Conservation (phyloP, 2,888 invertebrate species). For the Aphrophora alni region DNA sequence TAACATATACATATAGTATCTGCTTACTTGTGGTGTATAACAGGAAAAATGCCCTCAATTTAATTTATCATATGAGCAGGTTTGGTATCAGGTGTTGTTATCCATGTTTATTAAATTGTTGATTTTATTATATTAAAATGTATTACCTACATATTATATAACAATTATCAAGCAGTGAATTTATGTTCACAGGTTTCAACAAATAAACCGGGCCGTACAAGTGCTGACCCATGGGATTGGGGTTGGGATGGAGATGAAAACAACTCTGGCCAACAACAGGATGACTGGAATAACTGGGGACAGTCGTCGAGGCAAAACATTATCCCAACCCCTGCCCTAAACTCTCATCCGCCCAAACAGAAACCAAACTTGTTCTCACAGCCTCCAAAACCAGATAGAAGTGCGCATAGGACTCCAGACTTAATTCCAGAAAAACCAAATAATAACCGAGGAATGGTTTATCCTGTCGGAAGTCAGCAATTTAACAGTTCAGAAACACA, state of each 20-base stretch:
- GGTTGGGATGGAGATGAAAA: slow-evolving; percentile 71
- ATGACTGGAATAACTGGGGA: slow-evolving; percentile 43
- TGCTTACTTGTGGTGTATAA: too few species aligned
- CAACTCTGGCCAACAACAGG: slow-evolving; percentile 56
- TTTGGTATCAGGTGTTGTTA: too few species aligned
- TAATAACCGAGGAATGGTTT: slow-evolving; percentile 6
- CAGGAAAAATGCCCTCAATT: too few species aligned
- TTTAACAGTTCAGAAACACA: background rate
- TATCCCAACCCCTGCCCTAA: background rate
- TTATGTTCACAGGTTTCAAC: slow-evolving; percentile 21
- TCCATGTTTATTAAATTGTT: too few species aligned
- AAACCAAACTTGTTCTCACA: slow-evolving; percentile 2
- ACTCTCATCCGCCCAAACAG: background rate
- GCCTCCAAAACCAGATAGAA: background rate
- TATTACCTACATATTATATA: too few species aligned
- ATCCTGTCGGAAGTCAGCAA: background rate
- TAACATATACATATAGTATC: too few species aligned
- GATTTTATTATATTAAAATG: too few species aligned
- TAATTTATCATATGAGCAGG: too few species aligned
- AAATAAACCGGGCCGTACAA: slow-evolving; percentile 18
- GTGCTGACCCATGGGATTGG: slow-evolving; percentile 56
- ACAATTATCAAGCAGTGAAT: too few species aligned
- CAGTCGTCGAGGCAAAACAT: slow-evolving; percentile 15
- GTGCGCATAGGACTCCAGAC: slow-evolving; percentile 27
- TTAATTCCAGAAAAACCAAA: slow-evolving; percentile 30